Evolutionary conservation across 2,113 vertebrate genomes (phyloP).

Genomic region (Hirundichthys speculiger): DNA sequence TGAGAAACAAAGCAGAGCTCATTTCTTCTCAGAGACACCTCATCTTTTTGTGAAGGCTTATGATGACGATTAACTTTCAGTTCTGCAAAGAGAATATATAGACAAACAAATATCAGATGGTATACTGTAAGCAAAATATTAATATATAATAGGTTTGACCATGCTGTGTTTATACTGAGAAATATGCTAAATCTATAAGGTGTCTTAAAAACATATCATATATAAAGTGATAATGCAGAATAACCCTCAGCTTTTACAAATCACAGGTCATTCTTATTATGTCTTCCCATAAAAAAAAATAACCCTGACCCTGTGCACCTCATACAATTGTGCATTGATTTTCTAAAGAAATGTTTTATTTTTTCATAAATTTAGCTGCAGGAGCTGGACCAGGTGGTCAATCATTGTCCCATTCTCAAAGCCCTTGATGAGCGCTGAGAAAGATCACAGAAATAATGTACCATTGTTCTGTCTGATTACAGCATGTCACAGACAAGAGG

Average conservation of each 20-base stretch:
- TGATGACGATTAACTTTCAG: too few species aligned
- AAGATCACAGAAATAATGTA: constrained; percentile 80
- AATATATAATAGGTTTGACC: too few species aligned
- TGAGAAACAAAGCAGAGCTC: too few species aligned
- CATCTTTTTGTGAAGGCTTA: too few species aligned
- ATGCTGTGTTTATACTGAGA: neutral
- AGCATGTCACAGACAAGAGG: constrained; percentile 85
- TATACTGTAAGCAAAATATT: too few species aligned
- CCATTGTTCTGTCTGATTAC: constrained; percentile 86
- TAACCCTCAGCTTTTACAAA: constrained; percentile 72
- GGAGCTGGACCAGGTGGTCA: constrained; percentile 87
- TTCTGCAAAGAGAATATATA: too few species aligned
- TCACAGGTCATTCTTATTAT: constrained; percentile 83
- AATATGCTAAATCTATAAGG: constrained; percentile 7
- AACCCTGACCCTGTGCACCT: constrained; percentile 76
- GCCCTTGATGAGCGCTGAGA: constrained; percentile 83
- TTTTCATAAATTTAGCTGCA: constrained; percentile 86
- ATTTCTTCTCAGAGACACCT: too few species aligned
- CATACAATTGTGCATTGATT: constrained; percentile 85
- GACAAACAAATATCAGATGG: too few species aligned
- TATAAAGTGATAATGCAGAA: constrained; percentile 57
- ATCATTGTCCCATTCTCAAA: constrained; percentile 88
- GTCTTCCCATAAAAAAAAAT: constrained; percentile 74
- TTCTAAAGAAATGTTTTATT: constrained; percentile 78
- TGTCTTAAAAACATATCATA: constrained; percentile 25